Evolutionary conservation across 2,797 vertebrate species (phyloP), one percentile per base, ranked within the genome.

Genomic region (Gastrophryne carolinensis): DNA sequence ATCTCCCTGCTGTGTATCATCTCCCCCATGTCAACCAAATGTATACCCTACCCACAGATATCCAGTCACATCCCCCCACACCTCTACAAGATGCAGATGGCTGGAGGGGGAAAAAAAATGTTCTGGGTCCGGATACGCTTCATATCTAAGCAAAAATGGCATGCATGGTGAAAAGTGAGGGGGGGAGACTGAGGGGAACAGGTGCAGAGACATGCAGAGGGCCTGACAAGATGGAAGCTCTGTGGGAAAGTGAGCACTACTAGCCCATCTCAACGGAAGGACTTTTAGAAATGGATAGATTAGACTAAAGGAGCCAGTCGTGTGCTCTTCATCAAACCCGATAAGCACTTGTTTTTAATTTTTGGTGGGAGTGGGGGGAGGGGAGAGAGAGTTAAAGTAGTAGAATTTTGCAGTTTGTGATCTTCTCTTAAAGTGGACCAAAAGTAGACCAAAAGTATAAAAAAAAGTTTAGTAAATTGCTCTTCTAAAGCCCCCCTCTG

Each of bases 121-220:
- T 47, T 66, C 27, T 58, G 19, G 13, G 21, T 15, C 29, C 32
- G 64, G 76, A 67, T 67, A 63, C 44, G 57, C 44, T 10, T 19
- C 34, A 56, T 73, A 39, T 69, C 63, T 62, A 74, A 68, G 74
- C 71, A 66, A 66, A 78, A n/a, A 78, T 66, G 62, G 63, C 71
- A 63, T 39, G 30, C 56, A 56, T 44, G 32, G 41, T 56, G 47
- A 12, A 35, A 57, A 53, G 60, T 23, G 47, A 52, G 62, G 52
- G 61, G 77, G 58, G 39, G 65, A 62, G 56, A 65, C 13, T 15
- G 61, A 39, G 13, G 24, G 24, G 62, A 64, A 62, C 76, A 79
- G 71, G 77, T 68, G 77, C 54, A 62, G 44, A 26, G 32, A 35
- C 27, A 24, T 57, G 24, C 5, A 26, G 32, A 67, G 37, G 27